Evolutionary conservation across 2,888 invertebrate genomes (phyloP).

Genomic region (Pinctada fucata): DNA sequence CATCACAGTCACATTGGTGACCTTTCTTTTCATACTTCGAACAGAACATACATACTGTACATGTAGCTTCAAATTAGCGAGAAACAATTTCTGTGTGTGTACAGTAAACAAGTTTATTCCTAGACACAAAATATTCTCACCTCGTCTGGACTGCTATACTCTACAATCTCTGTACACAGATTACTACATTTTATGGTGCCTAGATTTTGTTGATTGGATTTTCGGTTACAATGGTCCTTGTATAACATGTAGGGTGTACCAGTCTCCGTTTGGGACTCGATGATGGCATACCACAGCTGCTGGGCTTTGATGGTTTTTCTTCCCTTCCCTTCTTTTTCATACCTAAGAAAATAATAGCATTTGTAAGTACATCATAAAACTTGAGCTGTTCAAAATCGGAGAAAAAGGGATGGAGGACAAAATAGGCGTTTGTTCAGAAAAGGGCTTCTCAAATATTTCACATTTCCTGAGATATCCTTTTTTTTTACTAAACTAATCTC

Average conservation of each 20-base stretch:
- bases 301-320: conserved; percentile 84
- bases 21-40: too few species aligned
- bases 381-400: not conserved
- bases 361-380: conserved; percentile 2
- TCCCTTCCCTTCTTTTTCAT: conserved; percentile 83
- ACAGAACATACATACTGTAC: too few species aligned
- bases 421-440: not conserved
- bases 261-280: conserved; percentile 96
- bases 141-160: conserved; percentile 94
- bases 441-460: not conserved
- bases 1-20: too few species aligned
- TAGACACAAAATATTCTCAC: conserved; percentile 69
- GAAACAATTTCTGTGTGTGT: too few species aligned
- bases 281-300: conserved; percentile 93
- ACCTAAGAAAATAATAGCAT: conserved; percentile 77
- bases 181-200: conserved; percentile 99
- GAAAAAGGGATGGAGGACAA: not conserved
- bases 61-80: too few species aligned
- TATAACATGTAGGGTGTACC: conserved; percentile 95
- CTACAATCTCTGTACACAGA: conserved; percentile 97
- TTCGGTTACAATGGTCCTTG: conserved; percentile 93
- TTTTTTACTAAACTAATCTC: too few species aligned
- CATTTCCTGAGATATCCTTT: too few species aligned
- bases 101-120: too few species aligned
- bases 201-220: conserved; percentile 98